Evolutionary conservation across 1,140 invertebrate genomes (phyloP).

Genomic region (Macrobrachium nipponense): DNA sequence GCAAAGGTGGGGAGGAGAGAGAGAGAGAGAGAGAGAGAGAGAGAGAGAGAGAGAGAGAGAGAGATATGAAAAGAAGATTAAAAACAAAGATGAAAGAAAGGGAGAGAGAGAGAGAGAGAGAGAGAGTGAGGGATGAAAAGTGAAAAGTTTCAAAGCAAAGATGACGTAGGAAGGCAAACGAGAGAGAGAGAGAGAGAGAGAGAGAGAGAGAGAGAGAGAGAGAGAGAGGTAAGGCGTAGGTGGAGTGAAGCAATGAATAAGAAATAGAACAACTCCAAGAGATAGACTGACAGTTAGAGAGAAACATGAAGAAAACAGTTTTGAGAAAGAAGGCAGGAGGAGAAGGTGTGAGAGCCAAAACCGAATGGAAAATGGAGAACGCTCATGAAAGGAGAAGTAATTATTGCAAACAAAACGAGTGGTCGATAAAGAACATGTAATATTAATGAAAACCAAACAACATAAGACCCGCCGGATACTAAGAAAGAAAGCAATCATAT

Average conservation of each 20-base stretch:
- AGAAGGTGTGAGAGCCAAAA: not conserved
- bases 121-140: not conserved
- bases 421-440: not conserved
- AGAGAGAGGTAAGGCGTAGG: not conserved
- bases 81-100: not conserved
- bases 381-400: not conserved
- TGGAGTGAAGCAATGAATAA: not conserved
- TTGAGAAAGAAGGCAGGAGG: not conserved
- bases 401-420: not conserved
- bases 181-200: not conserved
- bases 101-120: not conserved
- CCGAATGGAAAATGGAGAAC: not conserved
- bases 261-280: no score
- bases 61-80: not conserved
- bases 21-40: not conserved
- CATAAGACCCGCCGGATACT: not conserved
- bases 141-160: not conserved
- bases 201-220: constrained; percentile 3
- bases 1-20: not conserved
- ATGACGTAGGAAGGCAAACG: no score
- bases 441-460: not conserved
- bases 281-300: not conserved
- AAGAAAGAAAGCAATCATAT: not conserved
- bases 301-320: not conserved
- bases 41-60: not conserved